Evolutionary conservation across 2,113 vertebrate species (phyloP).

Genomic region (Stegastes partitus): DNA sequence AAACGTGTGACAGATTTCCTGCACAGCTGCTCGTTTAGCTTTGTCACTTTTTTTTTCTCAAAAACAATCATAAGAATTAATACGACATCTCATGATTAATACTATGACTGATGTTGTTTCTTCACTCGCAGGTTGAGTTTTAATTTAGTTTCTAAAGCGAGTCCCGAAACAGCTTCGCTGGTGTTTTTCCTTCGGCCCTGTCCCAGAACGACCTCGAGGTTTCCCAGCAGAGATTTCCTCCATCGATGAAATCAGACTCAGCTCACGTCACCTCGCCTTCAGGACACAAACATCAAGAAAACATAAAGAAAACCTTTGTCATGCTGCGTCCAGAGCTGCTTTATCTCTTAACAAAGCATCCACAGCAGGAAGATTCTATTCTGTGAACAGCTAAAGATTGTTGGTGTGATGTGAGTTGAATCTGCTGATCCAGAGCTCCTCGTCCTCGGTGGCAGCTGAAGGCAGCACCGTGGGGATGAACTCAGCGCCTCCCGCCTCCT

Average conservation of each 20-base stretch:
- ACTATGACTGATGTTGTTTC: not conserved
- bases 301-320: no score
- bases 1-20: no score
- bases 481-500: constrained; percentile 5
- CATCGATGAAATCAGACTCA: not conserved
- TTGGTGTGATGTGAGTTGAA: not conserved
- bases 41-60: not conserved
- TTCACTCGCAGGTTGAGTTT: no score
- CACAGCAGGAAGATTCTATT: not conserved
- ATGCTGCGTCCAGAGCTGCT: no score
- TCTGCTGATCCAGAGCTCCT: constrained; percentile 12
- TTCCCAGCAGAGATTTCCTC: not conserved
- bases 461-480: not conserved
- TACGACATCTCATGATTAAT: not conserved
- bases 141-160: no score
- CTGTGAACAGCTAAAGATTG: not conserved
- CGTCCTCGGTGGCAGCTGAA: constrained; percentile 10
- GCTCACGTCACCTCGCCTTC: not conserved
- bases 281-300: not conserved
- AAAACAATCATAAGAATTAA: not conserved
- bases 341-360: no score
- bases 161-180: not conserved
- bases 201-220: constrained; percentile 24
- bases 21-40: not conserved
- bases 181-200: not conserved